Evolutionary conservation across 2,113 vertebrate species (phyloP).

Genomic region (Serilophus lunatus): DNA sequence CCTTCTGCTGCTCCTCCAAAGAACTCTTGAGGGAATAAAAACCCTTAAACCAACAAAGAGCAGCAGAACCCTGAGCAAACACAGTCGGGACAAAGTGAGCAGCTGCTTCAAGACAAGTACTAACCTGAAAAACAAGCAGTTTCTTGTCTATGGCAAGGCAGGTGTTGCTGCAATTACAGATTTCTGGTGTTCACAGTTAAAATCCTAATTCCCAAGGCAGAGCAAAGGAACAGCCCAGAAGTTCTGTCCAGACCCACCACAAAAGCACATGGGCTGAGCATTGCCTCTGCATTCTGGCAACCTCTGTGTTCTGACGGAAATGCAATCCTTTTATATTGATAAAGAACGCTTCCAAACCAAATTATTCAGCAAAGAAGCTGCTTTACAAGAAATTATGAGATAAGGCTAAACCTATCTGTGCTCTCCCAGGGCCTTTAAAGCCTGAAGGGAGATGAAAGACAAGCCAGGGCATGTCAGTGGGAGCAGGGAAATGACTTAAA

Average conservation of each 20-base stretch:
- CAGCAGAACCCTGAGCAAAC: background rate
- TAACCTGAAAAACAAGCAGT: background rate
- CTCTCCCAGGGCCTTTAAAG: background rate
- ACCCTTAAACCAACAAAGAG: background rate
- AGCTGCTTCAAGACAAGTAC: background rate
- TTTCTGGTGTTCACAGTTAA: background rate
- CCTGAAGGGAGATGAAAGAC: slow-evolving; percentile 4
- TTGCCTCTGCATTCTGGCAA: background rate
- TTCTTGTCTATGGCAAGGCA: background rate
- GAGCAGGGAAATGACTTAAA: background rate
- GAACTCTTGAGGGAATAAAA: background rate
- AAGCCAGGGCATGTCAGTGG: background rate
- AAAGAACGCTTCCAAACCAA: background rate
- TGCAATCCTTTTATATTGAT: background rate
- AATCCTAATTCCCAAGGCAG: background rate
- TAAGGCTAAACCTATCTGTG: background rate
- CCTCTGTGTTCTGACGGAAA: background rate
- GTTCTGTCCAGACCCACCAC: background rate
- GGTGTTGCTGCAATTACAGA: background rate
- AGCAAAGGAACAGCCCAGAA: background rate
- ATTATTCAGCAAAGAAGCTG: background rate
- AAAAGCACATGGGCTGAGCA: fast-evolving
- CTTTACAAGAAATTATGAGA: background rate
- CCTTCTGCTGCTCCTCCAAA: background rate
- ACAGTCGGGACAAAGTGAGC: background rate